These are phyloP conservation scores for Axea sp. DNA, from an alignment of 2,888 invertebrate species.

Conservation along the genomic window DNA sequence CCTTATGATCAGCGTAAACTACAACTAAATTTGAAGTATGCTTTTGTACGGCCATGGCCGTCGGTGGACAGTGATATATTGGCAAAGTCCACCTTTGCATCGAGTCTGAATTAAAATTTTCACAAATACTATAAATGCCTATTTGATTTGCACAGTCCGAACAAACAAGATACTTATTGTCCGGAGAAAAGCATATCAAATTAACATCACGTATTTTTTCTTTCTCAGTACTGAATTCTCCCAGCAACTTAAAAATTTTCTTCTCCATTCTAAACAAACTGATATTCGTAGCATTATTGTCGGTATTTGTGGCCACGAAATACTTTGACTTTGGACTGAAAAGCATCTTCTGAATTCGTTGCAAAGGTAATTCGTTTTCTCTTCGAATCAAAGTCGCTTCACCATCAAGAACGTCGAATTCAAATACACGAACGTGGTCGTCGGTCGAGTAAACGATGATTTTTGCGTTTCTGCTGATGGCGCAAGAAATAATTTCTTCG, in stretches of 20 bases:
- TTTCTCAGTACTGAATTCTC: constrained; percentile 68
- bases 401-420: constrained; percentile 81
- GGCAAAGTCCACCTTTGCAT: constrained; percentile 83
- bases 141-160: constrained; percentile 85
- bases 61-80: constrained; percentile 84
- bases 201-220: constrained; percentile 68
- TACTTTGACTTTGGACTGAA: constrained; percentile 75
- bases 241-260: constrained; percentile 64
- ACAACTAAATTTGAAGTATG: constrained; percentile 83
- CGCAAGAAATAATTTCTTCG: constrained; percentile 85
- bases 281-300: constrained; percentile 64
- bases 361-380: constrained; percentile 68
- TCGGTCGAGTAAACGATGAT: constrained; percentile 89
- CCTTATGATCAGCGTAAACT: constrained; percentile 90
- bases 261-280: constrained; percentile 71
- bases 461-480: constrained; percentile 85
- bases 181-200: constrained; percentile 74
- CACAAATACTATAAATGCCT: constrained; percentile 82
- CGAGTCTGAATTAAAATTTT: constrained; percentile 62
- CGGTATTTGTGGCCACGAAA: constrained; percentile 69
- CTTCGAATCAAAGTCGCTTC: constrained; percentile 70
- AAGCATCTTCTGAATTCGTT: constrained; percentile 73
- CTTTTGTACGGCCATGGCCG: constrained; percentile 86
- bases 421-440: constrained; percentile 84
- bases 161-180: constrained; percentile 84